A percentile compares a stretch with the other conserved stretches of the same genome.
Conservation (phyloP, 2,888 invertebrate genomes). For the Ariolimax columbianus region DNA sequence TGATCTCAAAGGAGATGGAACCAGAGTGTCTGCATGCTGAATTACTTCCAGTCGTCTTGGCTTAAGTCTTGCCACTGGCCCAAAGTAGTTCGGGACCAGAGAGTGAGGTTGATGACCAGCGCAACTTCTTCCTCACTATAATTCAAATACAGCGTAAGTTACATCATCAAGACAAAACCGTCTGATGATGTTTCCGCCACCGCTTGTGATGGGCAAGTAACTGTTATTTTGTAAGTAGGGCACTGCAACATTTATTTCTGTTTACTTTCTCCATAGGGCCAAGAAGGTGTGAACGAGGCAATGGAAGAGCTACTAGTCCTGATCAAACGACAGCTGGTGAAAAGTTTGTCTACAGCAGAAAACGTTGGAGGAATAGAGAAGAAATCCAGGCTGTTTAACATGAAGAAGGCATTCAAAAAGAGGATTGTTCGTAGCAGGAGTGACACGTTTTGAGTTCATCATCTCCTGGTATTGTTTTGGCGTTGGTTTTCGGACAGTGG, state of each 20-base stretch:
- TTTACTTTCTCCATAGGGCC: constrained; percentile 24
- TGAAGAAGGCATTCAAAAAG: constrained; percentile 75
- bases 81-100: no score
- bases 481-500: not conserved
- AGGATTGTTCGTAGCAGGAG: constrained; percentile 72
- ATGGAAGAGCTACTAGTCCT: constrained; percentile 73
- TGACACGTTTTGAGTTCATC: constrained; percentile 64
- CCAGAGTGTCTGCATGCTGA: no score
- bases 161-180: no score
- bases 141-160: no score
- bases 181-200: no score
- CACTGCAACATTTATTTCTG: not conserved
- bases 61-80: no score
- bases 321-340: constrained; percentile 70
- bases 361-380: constrained; percentile 58
- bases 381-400: constrained; percentile 69
- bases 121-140: no score
- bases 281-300: constrained; percentile 65
- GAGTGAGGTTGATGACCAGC: no score
- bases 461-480: not conserved
- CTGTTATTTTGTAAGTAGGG: not conserved
- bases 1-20: no score
- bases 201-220: no score
- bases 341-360: constrained; percentile 56
- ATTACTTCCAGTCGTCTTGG: no score